These are phyloP conservation scores for Tryphoninae sp. DNA, from an alignment of 2,888 invertebrate species.

Conservation along the genomic window DNA sequence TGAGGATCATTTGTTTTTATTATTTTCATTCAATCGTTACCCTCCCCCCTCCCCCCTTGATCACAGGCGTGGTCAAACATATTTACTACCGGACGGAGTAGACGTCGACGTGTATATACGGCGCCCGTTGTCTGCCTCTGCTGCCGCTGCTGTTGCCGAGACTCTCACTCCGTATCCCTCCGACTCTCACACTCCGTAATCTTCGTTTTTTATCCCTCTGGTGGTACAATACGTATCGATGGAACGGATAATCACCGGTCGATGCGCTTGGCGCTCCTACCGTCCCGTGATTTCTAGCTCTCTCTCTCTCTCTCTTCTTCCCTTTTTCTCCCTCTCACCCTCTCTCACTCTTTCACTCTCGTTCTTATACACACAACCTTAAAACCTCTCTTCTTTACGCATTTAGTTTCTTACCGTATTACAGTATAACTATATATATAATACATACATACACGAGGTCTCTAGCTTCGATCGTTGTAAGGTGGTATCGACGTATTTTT, in stretches of 20 bases:
- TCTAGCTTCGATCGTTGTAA: neutral
- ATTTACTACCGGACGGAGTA: constrained; percentile 62
- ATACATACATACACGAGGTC: neutral
- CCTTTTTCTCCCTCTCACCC: constrained; percentile 11
- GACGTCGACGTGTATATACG: constrained; percentile 48
- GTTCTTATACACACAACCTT: neutral
- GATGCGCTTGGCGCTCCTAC: constrained; percentile 56
- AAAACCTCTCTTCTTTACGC: neutral
- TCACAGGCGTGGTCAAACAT: constrained; percentile 64
- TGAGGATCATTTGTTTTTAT: constrained; percentile 1
- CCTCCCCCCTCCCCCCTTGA: constrained; percentile 33
- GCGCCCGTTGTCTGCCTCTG: constrained; percentile 10
- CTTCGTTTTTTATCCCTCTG: constrained; percentile 62
- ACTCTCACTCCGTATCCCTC: constrained; percentile 30
- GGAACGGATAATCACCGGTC: constrained; percentile 62
- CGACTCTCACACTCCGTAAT: constrained; percentile 39
- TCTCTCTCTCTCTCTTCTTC: constrained; percentile 19
- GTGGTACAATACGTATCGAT: constrained; percentile 64
- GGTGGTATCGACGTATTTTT: constrained; percentile 21
- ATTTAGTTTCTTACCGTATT: neutral
- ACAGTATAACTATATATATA: neutral
- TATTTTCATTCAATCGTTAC: constrained; percentile 17
- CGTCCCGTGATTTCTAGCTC: constrained; percentile 56
- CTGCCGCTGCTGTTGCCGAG: no score
- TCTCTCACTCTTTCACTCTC: neutral